Evolutionary conservation across 2,113 vertebrate genomes (phyloP).

Genomic region (Chamaetylas fuelleborni): DNA sequence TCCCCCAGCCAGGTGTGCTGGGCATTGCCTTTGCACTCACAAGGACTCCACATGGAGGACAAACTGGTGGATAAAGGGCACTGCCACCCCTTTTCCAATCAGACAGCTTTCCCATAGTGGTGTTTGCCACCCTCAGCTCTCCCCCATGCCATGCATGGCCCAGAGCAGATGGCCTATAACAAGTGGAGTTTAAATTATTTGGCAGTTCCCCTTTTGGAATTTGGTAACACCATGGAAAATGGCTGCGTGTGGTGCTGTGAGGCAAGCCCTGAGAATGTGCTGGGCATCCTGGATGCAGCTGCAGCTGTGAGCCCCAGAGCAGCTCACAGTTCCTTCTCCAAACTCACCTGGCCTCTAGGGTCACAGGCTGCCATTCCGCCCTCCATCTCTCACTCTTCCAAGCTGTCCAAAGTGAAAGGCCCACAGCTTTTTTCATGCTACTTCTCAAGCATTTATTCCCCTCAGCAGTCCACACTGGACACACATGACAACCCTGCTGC

Average conservation of each 20-base stretch:
- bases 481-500: neutral
- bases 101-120: neutral
- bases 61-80: neutral
- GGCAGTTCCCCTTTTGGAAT: neutral
- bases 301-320: neutral
- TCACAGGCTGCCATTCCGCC: neutral
- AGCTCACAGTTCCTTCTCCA: neutral
- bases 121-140: neutral
- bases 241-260: rapidly evolving
- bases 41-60: neutral
- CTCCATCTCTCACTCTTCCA: neutral
- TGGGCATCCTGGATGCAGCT: neutral
- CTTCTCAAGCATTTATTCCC: neutral
- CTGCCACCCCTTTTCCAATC: neutral
- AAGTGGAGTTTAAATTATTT: neutral
- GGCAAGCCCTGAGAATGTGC: neutral
- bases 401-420: neutral
- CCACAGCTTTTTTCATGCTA: neutral
- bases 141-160: neutral
- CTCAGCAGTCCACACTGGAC: neutral
- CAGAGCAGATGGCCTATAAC: neutral
- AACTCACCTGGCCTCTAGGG: neutral
- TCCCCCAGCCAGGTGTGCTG: rapidly evolving
- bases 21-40: neutral
- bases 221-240: neutral